Conservation (phyloP, 2,888 invertebrate species). For the Zygaena filipendulae region DNA sequence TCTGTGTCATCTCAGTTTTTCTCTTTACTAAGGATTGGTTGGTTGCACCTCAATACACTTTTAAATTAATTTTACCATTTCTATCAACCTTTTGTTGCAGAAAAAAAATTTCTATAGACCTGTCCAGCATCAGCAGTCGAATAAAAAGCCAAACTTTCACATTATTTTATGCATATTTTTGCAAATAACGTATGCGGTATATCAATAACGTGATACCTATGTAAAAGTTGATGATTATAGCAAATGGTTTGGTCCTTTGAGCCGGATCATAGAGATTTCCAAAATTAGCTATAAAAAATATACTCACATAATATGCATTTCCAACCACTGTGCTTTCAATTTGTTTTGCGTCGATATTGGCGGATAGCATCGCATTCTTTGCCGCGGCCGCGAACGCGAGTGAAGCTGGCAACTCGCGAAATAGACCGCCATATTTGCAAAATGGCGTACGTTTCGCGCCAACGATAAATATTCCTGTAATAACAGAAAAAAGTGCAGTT, state of each 20-base stretch:
- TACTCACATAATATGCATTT: slow-evolving; percentile 47
- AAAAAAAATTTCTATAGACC: too few species aligned
- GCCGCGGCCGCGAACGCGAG: slow-evolving; percentile 48
- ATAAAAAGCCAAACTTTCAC: too few species aligned
- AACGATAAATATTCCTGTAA: slow-evolving; percentile 45
- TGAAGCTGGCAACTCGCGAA: slow-evolving; percentile 42
- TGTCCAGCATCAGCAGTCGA: too few species aligned
- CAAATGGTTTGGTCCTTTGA: not conserved
- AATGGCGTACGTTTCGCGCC: slow-evolving; percentile 57
- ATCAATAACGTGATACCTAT: too few species aligned
- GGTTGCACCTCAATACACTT: too few species aligned
- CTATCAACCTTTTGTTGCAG: too few species aligned
- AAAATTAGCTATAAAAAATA: not conserved
- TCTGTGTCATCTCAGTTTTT: too few species aligned
- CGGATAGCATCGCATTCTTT: slow-evolving; percentile 36
- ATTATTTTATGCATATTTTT: too few species aligned
- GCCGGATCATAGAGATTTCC: not conserved
- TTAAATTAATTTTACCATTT: too few species aligned
- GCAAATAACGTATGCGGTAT: too few species aligned
- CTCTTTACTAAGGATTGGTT: too few species aligned
- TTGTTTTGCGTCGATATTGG: slow-evolving; percentile 30
- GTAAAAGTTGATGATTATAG: too few species aligned
- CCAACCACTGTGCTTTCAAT: slow-evolving; percentile 47
- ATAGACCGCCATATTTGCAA: slow-evolving; percentile 43
- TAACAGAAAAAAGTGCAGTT: slow-evolving; percentile 8